A percentile compares a stretch with the other conserved stretches of the same genome.
phyloP scores from a whole-genome alignment of 2,888 invertebrate species.

The Sinopyrophorus schimmeli region DNA sequence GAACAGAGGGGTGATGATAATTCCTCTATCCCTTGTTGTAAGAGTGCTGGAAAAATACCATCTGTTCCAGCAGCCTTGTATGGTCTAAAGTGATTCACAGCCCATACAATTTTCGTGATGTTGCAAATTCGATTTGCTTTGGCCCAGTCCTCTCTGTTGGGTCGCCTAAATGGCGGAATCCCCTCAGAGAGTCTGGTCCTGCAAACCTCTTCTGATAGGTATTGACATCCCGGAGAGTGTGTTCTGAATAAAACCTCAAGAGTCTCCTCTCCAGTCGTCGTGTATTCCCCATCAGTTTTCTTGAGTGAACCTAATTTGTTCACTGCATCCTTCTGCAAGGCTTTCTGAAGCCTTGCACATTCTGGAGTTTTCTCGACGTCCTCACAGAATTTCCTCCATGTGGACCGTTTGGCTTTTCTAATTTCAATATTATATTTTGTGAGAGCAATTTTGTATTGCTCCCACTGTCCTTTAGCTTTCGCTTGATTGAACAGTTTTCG shows the following conservation, averaged over 20 bases:
- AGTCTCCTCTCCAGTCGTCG: neutral
- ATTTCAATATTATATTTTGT: neutral
- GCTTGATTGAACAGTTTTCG: constrained; percentile 1
- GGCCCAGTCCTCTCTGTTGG: neutral
- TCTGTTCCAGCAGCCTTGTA: neutral
- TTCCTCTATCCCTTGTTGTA: constrained; percentile 6
- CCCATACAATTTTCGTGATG: neutral
- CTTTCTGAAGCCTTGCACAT: neutral
- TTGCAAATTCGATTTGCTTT: neutral
- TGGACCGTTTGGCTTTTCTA: neutral
- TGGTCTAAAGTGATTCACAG: constrained; percentile 1
- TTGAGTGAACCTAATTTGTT: neutral
- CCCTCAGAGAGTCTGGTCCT: no score
- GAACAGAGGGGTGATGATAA: no score
- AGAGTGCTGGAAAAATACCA: neutral
- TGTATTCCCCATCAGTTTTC: neutral
- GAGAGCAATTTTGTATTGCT: neutral
- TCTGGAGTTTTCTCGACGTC: constrained; percentile 1
- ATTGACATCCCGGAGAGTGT: neutral
- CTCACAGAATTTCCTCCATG: neutral
- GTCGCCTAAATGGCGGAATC: neutral
- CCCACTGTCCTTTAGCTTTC: neutral
- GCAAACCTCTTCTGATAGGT: neutral
- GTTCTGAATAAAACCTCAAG: neutral
- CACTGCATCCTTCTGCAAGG: neutral